Evolutionary conservation across 2,888 invertebrate genomes (phyloP), one percentile per base, ranked within the genome.

Genomic region (Archaeoteleia sp.): DNA sequence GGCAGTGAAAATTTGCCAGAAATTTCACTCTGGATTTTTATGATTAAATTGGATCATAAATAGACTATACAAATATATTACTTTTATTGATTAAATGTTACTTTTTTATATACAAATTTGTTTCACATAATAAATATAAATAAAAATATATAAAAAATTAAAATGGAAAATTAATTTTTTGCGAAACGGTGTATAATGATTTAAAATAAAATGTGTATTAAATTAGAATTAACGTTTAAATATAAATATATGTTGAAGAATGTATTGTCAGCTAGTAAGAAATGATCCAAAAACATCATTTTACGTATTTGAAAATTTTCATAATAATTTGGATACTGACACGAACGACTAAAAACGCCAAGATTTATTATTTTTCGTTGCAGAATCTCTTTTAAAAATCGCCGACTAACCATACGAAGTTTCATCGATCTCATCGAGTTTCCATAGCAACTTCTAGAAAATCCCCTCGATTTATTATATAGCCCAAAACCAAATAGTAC

Each of bases 391-490:
- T 68, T 63, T 63, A 63, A 68, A 68, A 68, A 68, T 68, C 60
- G 54, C 68, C 68, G 49, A 63, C 68, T 65, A 60, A 68, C 58
- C 68, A 54, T 63, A 58, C 63, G 68, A 63, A 68, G 68, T 68
- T 68, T 68, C 68, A 68, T 68, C 68, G 68, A 68, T 68, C 68
- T 63, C 68, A 68, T 68, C 54, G 60, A 68, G 63, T 68, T 68
- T 63, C 68, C 68, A 68, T 68, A 63, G 68, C 68, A 68, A 68
- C 68, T 68, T 68, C 43, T 68, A 63, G 60, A 68, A 63, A 68
- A 68, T 68, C 55, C 63, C 58, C 45, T 60, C 60, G 60, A 65
- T 68, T 68, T 68, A 61, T 67, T 67, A 63, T n/a, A n/a, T 60
- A 63, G 48, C 54, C 54, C 49, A 68, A 68, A 68, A 63, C 49